phyloP scores from a whole-genome alignment of 2,113 vertebrate genomes.

The Arvicanthis niloticus region DNA sequence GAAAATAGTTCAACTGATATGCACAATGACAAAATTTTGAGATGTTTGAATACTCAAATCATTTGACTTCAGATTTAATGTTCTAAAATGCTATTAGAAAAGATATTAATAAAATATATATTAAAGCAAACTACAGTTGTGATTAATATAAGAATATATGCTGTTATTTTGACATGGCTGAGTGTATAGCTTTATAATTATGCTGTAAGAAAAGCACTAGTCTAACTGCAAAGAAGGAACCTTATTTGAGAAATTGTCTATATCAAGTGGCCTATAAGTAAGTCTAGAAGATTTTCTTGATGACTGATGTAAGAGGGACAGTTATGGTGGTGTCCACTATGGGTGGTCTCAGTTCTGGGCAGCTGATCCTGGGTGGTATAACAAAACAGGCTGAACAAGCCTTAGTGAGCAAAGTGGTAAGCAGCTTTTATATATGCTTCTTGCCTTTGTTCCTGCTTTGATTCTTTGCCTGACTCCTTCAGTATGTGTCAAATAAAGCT shows the following conservation, averaged over 20 bases:
- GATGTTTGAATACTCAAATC: constrained; percentile 31
- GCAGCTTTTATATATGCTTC: neutral
- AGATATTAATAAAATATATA: neutral
- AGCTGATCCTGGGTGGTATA: neutral
- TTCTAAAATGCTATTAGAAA: neutral
- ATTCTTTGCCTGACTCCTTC: neutral
- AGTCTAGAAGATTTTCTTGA: neutral
- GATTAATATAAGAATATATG: neutral
- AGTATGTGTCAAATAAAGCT: neutral
- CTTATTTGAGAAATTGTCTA: neutral
- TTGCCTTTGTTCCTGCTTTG: too few species aligned
- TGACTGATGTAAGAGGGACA: neutral
- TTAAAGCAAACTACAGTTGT: neutral
- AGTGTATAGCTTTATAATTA: neutral
- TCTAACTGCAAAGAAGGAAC: neutral
- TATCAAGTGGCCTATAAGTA: neutral
- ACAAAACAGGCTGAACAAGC: neutral
- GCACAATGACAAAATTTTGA: constrained; percentile 56
- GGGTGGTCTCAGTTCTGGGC: neutral
- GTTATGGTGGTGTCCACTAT: neutral
- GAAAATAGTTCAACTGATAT: constrained; percentile 37
- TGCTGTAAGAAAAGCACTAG: neutral
- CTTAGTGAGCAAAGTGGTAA: neutral
- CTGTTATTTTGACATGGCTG: neutral
- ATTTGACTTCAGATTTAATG: constrained; percentile 52